phyloP scores from a whole-genome alignment of 2,888 invertebrate species.

The Antheraea yamamai region DNA sequence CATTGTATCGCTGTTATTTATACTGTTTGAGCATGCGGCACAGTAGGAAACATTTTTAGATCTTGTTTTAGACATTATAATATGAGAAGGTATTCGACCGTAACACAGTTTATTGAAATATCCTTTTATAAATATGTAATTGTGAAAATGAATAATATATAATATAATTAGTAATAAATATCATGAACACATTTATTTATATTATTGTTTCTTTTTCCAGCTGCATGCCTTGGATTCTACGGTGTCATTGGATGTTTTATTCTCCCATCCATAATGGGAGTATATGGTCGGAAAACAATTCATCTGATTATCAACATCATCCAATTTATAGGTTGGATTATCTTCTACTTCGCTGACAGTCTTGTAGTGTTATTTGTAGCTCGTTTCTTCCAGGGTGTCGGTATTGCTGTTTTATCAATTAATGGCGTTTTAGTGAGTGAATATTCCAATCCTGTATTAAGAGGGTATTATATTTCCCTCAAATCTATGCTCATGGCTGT shows the following conservation, averaged over 20 bases:
- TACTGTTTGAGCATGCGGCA: too few relatives aligned
- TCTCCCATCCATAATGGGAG: slow-evolving; percentile 44
- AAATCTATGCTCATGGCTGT: slow-evolving; percentile 38
- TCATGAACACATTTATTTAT: not conserved
- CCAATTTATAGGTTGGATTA: slow-evolving; percentile 42
- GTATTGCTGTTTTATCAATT: slow-evolving; percentile 42
- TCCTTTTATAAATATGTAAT: too few relatives aligned
- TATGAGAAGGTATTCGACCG: too few relatives aligned
- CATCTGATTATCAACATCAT: slow-evolving; percentile 32
- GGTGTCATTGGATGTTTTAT: slow-evolving; percentile 44
- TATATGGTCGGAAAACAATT: slow-evolving; percentile 42
- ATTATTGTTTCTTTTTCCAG: slow-evolving; percentile 28
- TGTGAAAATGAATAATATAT: too few relatives aligned
- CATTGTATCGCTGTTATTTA: too few relatives aligned
- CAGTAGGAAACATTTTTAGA: too few relatives aligned
- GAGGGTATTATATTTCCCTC: slow-evolving; percentile 47
- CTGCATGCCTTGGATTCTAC: slow-evolving; percentile 42
- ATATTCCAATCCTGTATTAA: slow-evolving; percentile 42
- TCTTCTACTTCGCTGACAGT: slow-evolving; percentile 39
- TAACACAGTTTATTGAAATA: too few relatives aligned
- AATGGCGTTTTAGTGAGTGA: slow-evolving; percentile 43
- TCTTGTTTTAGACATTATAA: too few relatives aligned
- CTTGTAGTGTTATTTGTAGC: slow-evolving; percentile 39
- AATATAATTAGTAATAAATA: not conserved
- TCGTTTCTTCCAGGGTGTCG: slow-evolving; percentile 45